phyloP scores from a whole-genome alignment of 2,888 invertebrate genomes.

The Serrognathus titanus region DNA sequence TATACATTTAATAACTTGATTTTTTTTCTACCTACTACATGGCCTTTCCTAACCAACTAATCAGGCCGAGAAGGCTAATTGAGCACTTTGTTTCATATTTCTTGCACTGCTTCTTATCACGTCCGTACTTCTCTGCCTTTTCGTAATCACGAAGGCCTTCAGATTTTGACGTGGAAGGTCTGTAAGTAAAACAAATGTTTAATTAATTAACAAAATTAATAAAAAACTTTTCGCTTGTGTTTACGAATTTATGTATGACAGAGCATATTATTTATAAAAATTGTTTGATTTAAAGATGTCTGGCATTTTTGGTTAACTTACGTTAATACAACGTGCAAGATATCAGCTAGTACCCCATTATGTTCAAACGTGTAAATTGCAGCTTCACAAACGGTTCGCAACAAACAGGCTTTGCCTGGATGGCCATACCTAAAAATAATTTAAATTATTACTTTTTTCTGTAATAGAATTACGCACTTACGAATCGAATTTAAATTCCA shows the following conservation, averaged over 20 bases:
- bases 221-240: not conserved
- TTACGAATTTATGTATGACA: not conserved
- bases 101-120: slow-evolving; percentile 23
- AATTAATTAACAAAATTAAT: too few species aligned
- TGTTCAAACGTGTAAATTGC: slow-evolving; percentile 53
- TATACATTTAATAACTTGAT: not conserved
- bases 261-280: too few species aligned
- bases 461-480: slow-evolving; percentile 10
- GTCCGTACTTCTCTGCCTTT: slow-evolving; percentile 25
- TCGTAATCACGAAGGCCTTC: slow-evolving; percentile 25
- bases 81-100: slow-evolving; percentile 24
- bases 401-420: slow-evolving; percentile 59
- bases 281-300: too few species aligned
- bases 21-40: not conserved
- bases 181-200: slow-evolving; percentile 50
- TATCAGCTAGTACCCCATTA: slow-evolving; percentile 62
- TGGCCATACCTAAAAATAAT: slow-evolving; percentile 54
- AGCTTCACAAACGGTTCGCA: slow-evolving; percentile 66
- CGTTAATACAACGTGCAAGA: slow-evolving; percentile 65
- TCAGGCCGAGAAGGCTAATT: slow-evolving; percentile 21
- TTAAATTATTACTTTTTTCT: not conserved
- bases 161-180: slow-evolving; percentile 57
- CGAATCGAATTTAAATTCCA: slow-evolving; percentile 25
- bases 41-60: slow-evolving; percentile 8
- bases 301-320: slow-evolving; percentile 45